These are phyloP conservation scores for Drosophila tanythrix DNA, from an alignment of 2,888 invertebrate genomes.

Conservation along the genomic window DNA sequence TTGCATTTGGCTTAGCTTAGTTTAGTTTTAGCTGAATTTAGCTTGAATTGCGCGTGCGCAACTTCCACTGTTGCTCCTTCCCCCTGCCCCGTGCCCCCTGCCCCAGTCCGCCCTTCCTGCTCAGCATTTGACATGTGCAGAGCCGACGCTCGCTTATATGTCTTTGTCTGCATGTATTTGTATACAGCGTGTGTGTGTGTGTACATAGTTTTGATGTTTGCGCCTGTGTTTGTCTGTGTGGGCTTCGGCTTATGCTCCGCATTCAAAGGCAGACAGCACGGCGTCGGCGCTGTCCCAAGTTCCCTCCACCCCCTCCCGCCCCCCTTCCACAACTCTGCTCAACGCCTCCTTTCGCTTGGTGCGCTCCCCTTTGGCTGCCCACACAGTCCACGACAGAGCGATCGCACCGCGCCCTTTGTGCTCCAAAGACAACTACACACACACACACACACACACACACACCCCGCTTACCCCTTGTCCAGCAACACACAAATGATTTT, in stretches of 20 bases:
- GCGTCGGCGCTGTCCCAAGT: constrained; percentile 59
- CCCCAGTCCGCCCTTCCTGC: background rate
- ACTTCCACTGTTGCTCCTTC: constrained; percentile 14
- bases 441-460: background rate
- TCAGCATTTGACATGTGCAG: background rate
- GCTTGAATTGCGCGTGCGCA: constrained; percentile 54
- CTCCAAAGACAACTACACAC: constrained; percentile 38
- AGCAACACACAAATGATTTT: constrained; percentile 43
- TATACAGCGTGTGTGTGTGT: background rate
- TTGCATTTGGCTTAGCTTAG: constrained; percentile 1
- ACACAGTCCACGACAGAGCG: constrained; percentile 19
- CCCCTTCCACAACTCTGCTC: background rate
- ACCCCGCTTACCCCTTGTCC: constrained; percentile 26
- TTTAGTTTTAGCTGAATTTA: constrained; percentile 14
- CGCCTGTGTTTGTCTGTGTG: constrained; percentile 51
- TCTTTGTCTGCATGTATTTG: background rate
- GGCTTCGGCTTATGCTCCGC: constrained; percentile 67
- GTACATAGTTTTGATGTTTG: constrained; percentile 16
- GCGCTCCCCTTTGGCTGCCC: constrained; percentile 18
- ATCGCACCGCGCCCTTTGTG: constrained; percentile 63
- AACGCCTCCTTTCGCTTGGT: constrained; percentile 7
- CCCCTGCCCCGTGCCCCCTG: background rate
- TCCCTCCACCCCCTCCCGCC: background rate
- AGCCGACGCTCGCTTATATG: constrained; percentile 17
- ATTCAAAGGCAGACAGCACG: constrained; percentile 79